Base-by-base conservation (phyloP, 1,140 invertebrate genomes). In the Pseudomyrmex pallidus region DNA sequence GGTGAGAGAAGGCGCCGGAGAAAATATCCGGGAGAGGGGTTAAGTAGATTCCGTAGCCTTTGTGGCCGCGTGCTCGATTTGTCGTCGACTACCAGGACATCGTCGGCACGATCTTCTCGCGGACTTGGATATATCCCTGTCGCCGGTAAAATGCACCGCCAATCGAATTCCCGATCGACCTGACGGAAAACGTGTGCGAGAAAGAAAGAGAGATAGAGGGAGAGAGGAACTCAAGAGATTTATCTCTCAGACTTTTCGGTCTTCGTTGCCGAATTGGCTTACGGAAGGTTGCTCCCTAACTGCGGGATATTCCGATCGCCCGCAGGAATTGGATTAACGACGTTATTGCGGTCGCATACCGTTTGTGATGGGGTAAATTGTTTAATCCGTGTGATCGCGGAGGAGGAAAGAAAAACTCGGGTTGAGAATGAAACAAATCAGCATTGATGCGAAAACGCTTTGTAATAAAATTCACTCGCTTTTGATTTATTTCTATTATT, bases 41-140 rank as follows among this genome's bases (percentile, higher is more conserved):
- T 92, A 94, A 94, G 90, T 94, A 90, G 91, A 93, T 94, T 92
- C 90, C 83, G 88, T 59, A 73, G 80, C 88, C 89, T 91, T 91
- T 91, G 91, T 90, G 70, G 85, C 35, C 35, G 15, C 12, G 54
- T 70, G 17, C 25, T 62, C 35, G 35, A 44, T 7, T 64, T n/a
- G 62, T 64, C 72, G 72, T 62, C 59, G 20, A 22, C 25, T 78
- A 59, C 87, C 52, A 85, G 88, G 85, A 89, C 85, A 66, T 85
- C 83, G 68, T 85, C 83, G 61, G 66, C 74, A 82, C 74, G 85
- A 66, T 61, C 74, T 72, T 35, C 35, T 35, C 35, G 35, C 70
- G 64, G 57, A 70, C 83, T 44, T 62, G 54, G 48, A 67, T 67
- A 25, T 59, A 66, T 72, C 67, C 57, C 25, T 74, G 73, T 61